A percentile compares a stretch with the other conserved stretches of the same genome.
phyloP scores from a whole-genome alignment of 2,113 vertebrate genomes.

The Argyrosomus japonicus region DNA sequence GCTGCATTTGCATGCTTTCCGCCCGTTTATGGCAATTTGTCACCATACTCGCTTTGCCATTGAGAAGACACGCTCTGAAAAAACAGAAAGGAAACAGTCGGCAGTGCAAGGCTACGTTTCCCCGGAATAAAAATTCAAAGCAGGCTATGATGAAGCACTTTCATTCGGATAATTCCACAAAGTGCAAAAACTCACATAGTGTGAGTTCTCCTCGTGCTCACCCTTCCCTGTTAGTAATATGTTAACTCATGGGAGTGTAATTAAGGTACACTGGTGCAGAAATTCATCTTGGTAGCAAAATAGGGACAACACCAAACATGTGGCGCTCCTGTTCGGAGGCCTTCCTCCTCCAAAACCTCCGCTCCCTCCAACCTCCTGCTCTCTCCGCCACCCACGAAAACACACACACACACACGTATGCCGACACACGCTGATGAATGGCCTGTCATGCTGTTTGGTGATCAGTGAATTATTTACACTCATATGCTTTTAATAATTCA shows the following conservation, averaged over 20 bases:
- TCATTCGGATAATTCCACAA: constrained; percentile 56
- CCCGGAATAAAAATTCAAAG: constrained; percentile 50
- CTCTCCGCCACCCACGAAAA: constrained; percentile 62
- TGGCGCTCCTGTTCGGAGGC: background rate
- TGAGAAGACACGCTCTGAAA: constrained; percentile 41
- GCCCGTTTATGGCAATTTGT: constrained; percentile 81
- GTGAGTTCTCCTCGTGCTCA: constrained; percentile 32
- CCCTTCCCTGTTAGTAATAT: constrained; percentile 27
- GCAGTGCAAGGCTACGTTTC: constrained; percentile 45
- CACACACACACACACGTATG: constrained; percentile 42
- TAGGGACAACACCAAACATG: background rate
- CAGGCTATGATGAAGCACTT: constrained; percentile 76
- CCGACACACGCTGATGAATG: constrained; percentile 88
- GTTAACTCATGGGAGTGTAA: constrained; percentile 37
- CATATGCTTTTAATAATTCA: constrained; percentile 94
- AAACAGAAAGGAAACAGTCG: background rate
- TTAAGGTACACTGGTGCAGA: constrained; percentile 53
- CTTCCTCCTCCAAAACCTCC: background rate
- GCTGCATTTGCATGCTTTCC: constrained; percentile 81
- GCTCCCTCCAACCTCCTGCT: constrained; percentile 27
- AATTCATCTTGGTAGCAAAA: constrained; percentile 45
- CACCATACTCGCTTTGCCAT: constrained; percentile 66
- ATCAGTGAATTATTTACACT: constrained; percentile 96
- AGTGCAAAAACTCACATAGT: constrained; percentile 27
- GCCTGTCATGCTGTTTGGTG: constrained; percentile 92